A percentile compares a stretch with the other conserved stretches of the same genome.
Evolutionary conservation across 1,140 invertebrate genomes (phyloP).

Genomic region (Drosophila tsacasi): DNA sequence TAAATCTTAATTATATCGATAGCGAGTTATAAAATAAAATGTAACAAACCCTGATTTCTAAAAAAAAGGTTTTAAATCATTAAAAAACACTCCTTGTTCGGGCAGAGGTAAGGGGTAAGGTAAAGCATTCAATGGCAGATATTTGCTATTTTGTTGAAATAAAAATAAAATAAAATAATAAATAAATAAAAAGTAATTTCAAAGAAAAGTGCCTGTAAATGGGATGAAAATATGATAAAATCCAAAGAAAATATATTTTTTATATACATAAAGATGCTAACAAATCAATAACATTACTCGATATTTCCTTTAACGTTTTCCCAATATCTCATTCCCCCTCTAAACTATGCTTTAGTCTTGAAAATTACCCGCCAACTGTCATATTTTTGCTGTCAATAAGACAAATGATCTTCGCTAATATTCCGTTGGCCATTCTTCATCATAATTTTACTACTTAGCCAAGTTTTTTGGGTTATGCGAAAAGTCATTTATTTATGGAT

Average conservation of each 20-base stretch:
- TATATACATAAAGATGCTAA: neutral
- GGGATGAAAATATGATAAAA: too few species aligned
- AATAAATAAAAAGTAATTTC: too few species aligned
- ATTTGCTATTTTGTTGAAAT: too few species aligned
- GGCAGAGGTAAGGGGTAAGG: too few species aligned
- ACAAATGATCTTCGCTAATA: conserved; percentile 28
- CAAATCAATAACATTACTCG: neutral
- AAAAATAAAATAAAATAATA: too few species aligned
- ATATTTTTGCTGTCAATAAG: conserved; percentile 34
- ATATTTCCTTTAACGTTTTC: neutral
- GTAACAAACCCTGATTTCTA: too few species aligned
- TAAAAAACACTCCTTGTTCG: too few species aligned
- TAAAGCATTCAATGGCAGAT: too few species aligned
- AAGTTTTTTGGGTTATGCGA: conserved; percentile 26
- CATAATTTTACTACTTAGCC: conserved; percentile 3
- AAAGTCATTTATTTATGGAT: conserved; percentile 43
- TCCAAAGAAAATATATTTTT: accelerated
- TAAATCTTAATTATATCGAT: too few species aligned
- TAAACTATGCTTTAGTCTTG: neutral
- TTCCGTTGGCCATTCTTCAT: neutral
- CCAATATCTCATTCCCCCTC: neutral
- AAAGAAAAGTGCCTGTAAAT: too few species aligned
- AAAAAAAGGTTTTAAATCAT: too few species aligned
- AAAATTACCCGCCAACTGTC: neutral
- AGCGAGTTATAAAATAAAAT: too few species aligned